Evolutionary conservation across 2,113 vertebrate genomes (phyloP).

Genomic region (Sitta europaea): DNA sequence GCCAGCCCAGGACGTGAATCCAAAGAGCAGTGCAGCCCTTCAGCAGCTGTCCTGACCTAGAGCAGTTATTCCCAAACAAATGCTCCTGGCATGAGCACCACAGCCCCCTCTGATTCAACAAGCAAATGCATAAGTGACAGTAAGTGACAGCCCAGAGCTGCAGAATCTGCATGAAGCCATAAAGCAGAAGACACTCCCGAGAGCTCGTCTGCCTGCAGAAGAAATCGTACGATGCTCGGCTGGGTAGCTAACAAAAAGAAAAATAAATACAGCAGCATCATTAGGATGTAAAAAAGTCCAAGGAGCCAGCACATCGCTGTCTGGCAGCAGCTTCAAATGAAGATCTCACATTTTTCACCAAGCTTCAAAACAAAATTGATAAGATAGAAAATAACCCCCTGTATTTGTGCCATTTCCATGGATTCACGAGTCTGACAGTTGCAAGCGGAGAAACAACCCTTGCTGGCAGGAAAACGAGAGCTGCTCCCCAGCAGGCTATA

Average conservation of each 20-base stretch:
- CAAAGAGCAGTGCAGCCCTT: not conserved
- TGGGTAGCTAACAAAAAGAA: not conserved
- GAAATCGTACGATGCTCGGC: not conserved
- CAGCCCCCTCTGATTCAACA: not conserved
- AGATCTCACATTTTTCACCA: conserved; percentile 26
- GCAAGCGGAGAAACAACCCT: not conserved
- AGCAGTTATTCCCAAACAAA: not conserved
- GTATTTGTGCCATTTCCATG: not conserved
- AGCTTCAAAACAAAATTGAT: not conserved
- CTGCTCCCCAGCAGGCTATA: not conserved
- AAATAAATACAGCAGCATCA: conserved; percentile 15
- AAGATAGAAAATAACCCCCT: not conserved
- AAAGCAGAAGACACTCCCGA: not conserved
- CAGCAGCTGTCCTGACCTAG: not conserved
- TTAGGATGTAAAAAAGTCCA: conserved; percentile 11
- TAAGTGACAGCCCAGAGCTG: not conserved
- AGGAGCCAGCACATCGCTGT: not conserved
- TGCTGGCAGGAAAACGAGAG: not conserved
- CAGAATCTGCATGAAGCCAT: not conserved
- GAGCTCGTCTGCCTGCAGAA: not conserved
- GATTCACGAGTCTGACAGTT: not conserved
- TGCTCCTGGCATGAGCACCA: not conserved
- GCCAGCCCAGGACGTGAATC: not conserved
- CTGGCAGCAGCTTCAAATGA: conserved; percentile 15
- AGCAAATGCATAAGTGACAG: not conserved